A percentile compares a stretch with the other conserved stretches of the same genome.
phyloP scores from a whole-genome alignment of 2,888 invertebrate species.

The Aromia moschata region DNA sequence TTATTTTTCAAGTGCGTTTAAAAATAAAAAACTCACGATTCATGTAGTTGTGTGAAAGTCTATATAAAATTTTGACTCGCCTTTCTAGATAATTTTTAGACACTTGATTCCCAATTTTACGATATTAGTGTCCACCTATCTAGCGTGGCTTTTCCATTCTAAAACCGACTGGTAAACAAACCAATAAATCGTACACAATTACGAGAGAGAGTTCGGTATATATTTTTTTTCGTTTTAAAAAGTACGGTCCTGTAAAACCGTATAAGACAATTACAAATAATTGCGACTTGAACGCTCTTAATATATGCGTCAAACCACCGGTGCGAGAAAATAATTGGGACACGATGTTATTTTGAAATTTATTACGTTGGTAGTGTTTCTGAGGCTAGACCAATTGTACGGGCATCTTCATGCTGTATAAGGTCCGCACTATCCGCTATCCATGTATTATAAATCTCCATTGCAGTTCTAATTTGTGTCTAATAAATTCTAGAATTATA shows the following conservation, averaged over 20 bases:
- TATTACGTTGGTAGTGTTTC: conserved; percentile 49
- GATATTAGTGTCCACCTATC: too few species aligned
- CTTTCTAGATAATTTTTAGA: too few species aligned
- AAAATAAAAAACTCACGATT: too few species aligned
- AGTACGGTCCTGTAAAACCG: conserved; percentile 35
- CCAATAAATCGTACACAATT: too few species aligned
- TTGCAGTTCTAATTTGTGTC: conserved; percentile 56
- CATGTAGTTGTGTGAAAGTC: too few species aligned
- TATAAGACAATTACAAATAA: conserved; percentile 54
- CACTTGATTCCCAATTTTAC: too few species aligned
- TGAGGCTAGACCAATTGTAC: conserved; percentile 29
- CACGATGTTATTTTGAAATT: conserved; percentile 62
- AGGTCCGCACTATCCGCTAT: conserved; percentile 31
- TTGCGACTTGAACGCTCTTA: conserved; percentile 57
- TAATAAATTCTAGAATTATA: conserved; percentile 54
- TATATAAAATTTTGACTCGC: too few species aligned
- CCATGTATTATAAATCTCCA: conserved; percentile 53
- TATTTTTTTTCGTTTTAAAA: conserved; percentile 10
- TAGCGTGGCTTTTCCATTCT: too few species aligned
- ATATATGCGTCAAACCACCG: conserved; percentile 62
- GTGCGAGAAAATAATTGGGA: conserved; percentile 64
- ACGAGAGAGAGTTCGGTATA: too few species aligned
- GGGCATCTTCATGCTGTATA: conserved; percentile 10
- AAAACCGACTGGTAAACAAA: too few species aligned
- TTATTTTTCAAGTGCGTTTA: too few species aligned